phyloP scores from a whole-genome alignment of 2,113 vertebrate species.

The Clarias gariepinus region DNA sequence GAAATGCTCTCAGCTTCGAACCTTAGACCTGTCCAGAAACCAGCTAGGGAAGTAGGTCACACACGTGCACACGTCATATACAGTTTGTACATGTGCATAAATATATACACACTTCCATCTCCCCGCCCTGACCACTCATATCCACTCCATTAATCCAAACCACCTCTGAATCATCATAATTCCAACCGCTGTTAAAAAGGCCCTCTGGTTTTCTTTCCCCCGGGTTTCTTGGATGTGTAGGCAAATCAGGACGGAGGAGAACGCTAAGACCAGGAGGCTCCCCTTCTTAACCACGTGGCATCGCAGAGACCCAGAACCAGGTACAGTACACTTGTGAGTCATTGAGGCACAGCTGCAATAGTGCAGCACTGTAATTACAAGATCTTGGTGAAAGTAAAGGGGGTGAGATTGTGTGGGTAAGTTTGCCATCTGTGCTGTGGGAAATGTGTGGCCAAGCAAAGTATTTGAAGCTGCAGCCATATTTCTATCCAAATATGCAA shows the following conservation, averaged over 20 bases:
- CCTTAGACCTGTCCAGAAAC: slow-evolving; percentile 92
- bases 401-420: slow-evolving; percentile 26
- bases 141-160: slow-evolving; percentile 26
- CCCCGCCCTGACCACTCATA: slow-evolving; percentile 14
- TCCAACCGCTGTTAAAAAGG: neutral
- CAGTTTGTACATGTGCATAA: neutral
- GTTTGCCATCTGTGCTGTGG: slow-evolving; percentile 16
- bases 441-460: slow-evolving; percentile 15
- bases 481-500: slow-evolving; percentile 20
- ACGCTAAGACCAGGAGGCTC: slow-evolving; percentile 79
- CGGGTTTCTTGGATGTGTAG: neutral
- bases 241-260: slow-evolving; percentile 77
- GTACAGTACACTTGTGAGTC: slow-evolving; percentile 63
- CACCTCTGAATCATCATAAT: slow-evolving; percentile 17
- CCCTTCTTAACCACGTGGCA: slow-evolving; percentile 85
- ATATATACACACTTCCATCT: slow-evolving; percentile 2
- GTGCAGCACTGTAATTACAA: slow-evolving; percentile 38
- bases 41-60: slow-evolving; percentile 88
- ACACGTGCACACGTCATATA: neutral
- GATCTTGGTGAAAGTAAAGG: slow-evolving; percentile 20
- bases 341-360: slow-evolving; percentile 18
- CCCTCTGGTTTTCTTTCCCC: neutral
- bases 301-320: slow-evolving; percentile 82
- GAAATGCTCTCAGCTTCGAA: slow-evolving; percentile 85
- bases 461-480: slow-evolving; percentile 16